Evolutionary conservation across 1,140 invertebrate species (phyloP).

Genomic region (Magallana angulata): DNA sequence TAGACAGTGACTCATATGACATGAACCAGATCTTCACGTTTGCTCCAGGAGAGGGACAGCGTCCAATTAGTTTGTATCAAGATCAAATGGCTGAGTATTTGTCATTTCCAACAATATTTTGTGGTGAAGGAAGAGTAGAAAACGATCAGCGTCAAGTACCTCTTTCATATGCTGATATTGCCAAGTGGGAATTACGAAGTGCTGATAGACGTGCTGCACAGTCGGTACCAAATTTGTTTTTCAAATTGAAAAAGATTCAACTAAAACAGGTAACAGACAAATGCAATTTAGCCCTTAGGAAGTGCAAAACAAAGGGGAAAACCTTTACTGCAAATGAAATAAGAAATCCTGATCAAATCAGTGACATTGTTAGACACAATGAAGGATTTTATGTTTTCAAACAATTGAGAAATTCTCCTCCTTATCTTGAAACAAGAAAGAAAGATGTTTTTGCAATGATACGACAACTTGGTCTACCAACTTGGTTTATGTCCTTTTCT

Average conservation of each 20-base stretch:
- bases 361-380: constrained; percentile 49
- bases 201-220: constrained; percentile 48
- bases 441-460: constrained; percentile 68
- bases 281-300: constrained; percentile 45
- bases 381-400: constrained; percentile 58
- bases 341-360: constrained; percentile 23
- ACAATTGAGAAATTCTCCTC: constrained; percentile 55
- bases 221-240: constrained; percentile 46
- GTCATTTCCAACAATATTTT: constrained; percentile 62
- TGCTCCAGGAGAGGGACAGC: constrained; percentile 50
- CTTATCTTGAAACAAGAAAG: constrained; percentile 56
- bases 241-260: constrained; percentile 51
- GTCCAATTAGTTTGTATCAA: constrained; percentile 49
- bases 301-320: constrained; percentile 45
- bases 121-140: constrained; percentile 53
- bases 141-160: constrained; percentile 38
- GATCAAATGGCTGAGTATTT: constrained; percentile 54
- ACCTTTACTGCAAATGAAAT: constrained; percentile 48
- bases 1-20: constrained; percentile 28
- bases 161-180: constrained; percentile 44
- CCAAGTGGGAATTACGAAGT: constrained; percentile 48
- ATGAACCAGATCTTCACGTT: constrained; percentile 41
- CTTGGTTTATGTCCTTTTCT: constrained; percentile 53
- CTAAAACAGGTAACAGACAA: constrained; percentile 44
- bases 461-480: constrained; percentile 60